phyloP scores from a whole-genome alignment of 2,113 vertebrate species.

The Hylia prasina region DNA sequence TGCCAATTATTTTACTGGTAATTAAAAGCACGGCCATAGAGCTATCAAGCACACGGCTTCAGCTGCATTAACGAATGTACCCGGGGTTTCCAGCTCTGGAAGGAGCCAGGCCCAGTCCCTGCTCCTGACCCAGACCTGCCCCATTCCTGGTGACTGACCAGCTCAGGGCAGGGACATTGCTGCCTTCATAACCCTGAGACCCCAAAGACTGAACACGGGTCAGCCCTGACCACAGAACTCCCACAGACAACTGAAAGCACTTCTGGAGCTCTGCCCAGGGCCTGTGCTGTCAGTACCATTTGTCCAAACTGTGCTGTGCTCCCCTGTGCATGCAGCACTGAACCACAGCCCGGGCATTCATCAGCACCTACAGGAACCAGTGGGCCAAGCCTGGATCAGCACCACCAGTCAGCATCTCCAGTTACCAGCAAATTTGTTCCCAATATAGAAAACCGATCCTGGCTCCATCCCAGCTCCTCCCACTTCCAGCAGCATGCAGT shows the following conservation, averaged over 20 bases:
- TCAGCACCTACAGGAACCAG: background rate
- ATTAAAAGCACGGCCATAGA: conserved; percentile 72
- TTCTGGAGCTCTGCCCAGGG: background rate
- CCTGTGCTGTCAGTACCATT: accelerated
- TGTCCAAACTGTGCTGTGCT: background rate
- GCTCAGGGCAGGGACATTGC: background rate
- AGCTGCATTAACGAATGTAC: background rate
- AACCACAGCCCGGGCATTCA: accelerated
- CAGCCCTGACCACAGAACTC: background rate
- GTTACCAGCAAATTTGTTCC: background rate
- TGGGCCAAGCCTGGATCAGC: accelerated
- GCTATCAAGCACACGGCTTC: conserved; percentile 20
- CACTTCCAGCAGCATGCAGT: background rate
- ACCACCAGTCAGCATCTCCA: background rate
- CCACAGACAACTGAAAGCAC: background rate
- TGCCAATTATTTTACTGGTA: conserved; percentile 80
- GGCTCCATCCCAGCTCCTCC: background rate
- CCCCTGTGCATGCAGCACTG: background rate
- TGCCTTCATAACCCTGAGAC: background rate
- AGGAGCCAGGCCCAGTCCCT: accelerated
- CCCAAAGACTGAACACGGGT: accelerated
- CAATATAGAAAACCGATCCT: background rate
- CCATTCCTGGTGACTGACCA: accelerated
- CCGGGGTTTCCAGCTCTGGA: background rate
- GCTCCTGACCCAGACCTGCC: background rate